Percentiles rank a stretch among this genome's conserved stretches.
Evolutionary conservation across 2,797 vertebrate genomes (phyloP).

Genomic region (Taeniopygia guttata): DNA sequence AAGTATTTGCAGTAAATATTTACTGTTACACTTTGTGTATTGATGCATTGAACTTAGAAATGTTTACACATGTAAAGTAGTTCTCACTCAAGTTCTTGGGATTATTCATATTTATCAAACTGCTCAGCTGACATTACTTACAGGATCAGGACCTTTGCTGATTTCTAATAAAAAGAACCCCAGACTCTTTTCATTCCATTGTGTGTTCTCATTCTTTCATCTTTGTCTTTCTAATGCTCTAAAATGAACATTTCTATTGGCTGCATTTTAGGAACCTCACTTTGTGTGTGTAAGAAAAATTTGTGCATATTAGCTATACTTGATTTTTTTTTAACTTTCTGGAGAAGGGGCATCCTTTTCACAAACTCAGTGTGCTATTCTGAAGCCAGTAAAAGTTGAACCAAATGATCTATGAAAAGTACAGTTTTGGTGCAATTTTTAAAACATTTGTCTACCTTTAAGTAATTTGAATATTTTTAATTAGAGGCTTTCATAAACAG

Average conservation of each 20-base stretch:
- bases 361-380: not conserved
- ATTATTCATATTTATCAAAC: not conserved
- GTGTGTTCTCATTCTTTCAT: not conserved
- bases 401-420: not conserved
- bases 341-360: not conserved
- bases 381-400: not conserved
- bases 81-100: not conserved
- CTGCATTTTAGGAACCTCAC: not conserved
- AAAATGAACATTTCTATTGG: not conserved
- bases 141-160: not conserved
- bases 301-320: not conserved
- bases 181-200: not conserved
- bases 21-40: not conserved
- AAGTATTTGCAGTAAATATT: not conserved
- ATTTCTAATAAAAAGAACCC: not conserved
- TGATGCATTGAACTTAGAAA: not conserved
- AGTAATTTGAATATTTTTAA: slow-evolving; percentile 18
- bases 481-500: not conserved
- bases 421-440: not conserved
- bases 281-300: not conserved
- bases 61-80: not conserved
- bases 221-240: not conserved
- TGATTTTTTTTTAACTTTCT: not conserved
- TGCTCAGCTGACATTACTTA: not conserved
- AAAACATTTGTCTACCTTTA: not conserved